phyloP scores from a whole-genome alignment of 1,140 invertebrate genomes.

The Papilio helenus region DNA sequence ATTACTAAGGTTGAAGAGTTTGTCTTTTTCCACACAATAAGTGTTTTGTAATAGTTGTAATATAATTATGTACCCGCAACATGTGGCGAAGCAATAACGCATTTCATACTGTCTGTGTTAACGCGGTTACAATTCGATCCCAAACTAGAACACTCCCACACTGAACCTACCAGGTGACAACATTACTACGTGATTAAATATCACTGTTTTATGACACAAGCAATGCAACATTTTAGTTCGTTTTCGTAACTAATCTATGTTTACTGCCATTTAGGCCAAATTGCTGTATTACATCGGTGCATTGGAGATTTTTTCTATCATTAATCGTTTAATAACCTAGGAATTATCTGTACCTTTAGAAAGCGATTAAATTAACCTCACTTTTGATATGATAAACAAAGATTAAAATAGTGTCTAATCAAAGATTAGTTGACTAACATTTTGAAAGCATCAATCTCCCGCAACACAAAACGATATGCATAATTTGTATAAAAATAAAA shows the following conservation, averaged over 20 bases:
- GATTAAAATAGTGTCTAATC: too few relatives aligned
- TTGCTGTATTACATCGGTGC: background rate
- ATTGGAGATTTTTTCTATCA: background rate
- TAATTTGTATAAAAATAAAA: background rate
- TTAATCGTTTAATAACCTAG: background rate
- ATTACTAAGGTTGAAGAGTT: background rate
- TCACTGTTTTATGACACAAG: constrained; percentile 34
- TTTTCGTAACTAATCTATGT: constrained; percentile 5
- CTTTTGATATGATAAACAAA: too few relatives aligned
- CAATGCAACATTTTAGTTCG: background rate
- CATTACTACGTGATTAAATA: constrained; percentile 34
- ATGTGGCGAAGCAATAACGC: background rate
- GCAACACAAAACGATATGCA: background rate
- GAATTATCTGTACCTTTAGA: constrained; percentile 4
- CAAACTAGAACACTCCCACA: constrained; percentile 34
- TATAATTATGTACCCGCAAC: background rate
- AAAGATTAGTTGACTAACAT: too few relatives aligned
- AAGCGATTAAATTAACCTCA: too few relatives aligned
- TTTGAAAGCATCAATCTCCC: too few relatives aligned
- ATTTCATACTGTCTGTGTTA: constrained; percentile 24
- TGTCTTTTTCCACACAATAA: background rate
- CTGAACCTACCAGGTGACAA: constrained; percentile 19
- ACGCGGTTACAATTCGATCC: constrained; percentile 12
- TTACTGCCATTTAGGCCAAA: background rate
- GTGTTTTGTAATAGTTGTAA: background rate